Percentiles rank a stretch among this genome's conserved stretches.
Evolutionary conservation across 2,797 vertebrate species (phyloP).

Genomic region (Pseudochromis fuscus): DNA sequence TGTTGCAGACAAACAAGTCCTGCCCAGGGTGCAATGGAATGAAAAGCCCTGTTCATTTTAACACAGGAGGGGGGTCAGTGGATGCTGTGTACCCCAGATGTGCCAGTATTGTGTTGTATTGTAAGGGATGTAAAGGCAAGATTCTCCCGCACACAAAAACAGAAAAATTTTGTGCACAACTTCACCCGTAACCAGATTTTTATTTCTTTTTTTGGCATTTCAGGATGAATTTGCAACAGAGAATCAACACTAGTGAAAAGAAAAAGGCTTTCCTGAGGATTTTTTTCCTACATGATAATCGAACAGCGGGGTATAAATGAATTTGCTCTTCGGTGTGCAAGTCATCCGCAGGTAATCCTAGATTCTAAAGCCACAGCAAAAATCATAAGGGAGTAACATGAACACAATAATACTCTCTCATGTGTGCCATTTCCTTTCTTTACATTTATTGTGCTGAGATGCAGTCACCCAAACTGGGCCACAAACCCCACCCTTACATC

Average conservation of each 20-base stretch:
- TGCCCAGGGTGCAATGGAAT: conserved; percentile 69
- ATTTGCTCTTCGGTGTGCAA: background rate
- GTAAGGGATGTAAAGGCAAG: conserved; percentile 31
- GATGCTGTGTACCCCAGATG: conserved; percentile 59
- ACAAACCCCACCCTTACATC: background rate
- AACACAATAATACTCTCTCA: background rate
- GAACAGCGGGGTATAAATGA: background rate
- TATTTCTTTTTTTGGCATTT: background rate
- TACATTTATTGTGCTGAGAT: background rate
- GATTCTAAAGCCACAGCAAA: background rate
- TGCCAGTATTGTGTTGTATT: conserved; percentile 39
- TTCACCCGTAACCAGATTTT: conserved; percentile 1
- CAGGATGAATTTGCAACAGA: background rate
- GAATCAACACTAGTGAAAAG: background rate
- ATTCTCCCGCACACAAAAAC: background rate
- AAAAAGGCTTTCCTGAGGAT: background rate
- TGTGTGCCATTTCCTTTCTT: background rate
- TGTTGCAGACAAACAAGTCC: conserved; percentile 77
- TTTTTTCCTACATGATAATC: background rate
- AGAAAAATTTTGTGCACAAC: conserved; percentile 4
- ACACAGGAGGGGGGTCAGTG: conserved; percentile 64
- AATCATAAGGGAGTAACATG: conserved; percentile 4
- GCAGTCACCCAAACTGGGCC: background rate
- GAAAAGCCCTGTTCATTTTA: conserved; percentile 65
- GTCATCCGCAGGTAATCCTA: conserved; percentile 21